Base-by-base conservation (phyloP, 2,888 invertebrate species). In the Euproctis similis region DNA sequence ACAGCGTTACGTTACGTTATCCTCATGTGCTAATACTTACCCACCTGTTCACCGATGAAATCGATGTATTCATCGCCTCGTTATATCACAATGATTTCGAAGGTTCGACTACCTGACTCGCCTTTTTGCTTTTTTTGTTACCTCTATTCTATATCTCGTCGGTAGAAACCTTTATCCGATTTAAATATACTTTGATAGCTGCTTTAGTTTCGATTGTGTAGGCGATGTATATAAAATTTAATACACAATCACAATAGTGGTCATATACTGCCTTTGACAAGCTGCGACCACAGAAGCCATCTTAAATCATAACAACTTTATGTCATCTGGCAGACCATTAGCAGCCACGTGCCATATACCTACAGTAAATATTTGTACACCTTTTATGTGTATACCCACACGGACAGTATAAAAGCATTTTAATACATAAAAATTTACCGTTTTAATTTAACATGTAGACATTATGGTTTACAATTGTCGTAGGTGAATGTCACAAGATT, bases 81-180 rank as follows among this genome's bases (percentile, higher is more conserved):
- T 82, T 77, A 76, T 52, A 47, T 58, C 55, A 80, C 76, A 81
- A 81, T 72, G 65, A 62, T 46, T 51, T 59, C 58, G 60, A 62
- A 63, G 59, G 59, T 55, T 50, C 45, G 57, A 40, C 49, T 49
- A 78, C 77, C 81, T 78, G 78, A 59, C 50, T n/a, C n/a, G n/a
- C n/a, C n/a, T n/a, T n/a, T n/a, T n/a, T n/a, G n/a, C 16, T 26
- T 53, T 53, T 52, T 52, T 46, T 51, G 39, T 42, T 30, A 34
- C n/a, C n/a, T n/a, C n/a, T n/a, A n/a, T n/a, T n/a, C n/a, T 30
- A 40, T 39, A 33, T 41, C 39, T 42, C 36, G 42, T 33, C 35
- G 40, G 36, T n/a, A n/a, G 42, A 46, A 36, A 43, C 47, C 42
- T 60, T 54, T 54, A 64, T 53, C 50, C 51, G 52, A 36, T 49